Conservation (phyloP, 2,113 vertebrate species). For the Eulacestoma nigropectus region DNA sequence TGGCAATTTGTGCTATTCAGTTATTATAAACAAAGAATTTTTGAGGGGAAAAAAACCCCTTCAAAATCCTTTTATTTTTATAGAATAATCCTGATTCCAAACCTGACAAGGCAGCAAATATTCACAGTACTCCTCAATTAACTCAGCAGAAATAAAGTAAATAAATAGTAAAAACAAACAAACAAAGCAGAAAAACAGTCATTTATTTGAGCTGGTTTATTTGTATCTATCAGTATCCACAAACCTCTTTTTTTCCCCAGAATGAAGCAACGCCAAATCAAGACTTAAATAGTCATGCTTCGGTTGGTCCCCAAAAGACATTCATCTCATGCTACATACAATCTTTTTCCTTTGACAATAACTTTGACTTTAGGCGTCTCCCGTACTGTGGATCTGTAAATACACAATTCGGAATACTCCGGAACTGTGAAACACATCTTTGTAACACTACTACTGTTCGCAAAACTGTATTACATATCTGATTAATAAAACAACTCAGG, state of each 20-base stretch:
- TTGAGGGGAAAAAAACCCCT: accelerated
- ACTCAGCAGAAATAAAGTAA: neutral
- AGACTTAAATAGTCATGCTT: neutral
- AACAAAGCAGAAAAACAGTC: accelerated
- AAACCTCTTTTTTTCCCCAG: accelerated
- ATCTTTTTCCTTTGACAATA: neutral
- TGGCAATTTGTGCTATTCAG: neutral
- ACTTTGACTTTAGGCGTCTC: neutral
- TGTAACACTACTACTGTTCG: neutral
- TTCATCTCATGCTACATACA: neutral
- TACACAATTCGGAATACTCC: neutral
- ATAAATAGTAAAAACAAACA: neutral
- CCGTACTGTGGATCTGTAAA: neutral
- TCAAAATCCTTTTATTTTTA: neutral
- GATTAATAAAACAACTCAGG: neutral
- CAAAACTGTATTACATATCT: neutral
- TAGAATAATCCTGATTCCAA: neutral
- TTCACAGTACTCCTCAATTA: neutral
- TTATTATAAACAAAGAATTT: neutral
- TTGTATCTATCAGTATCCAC: neutral
- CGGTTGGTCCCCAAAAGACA: neutral
- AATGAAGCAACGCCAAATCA: neutral
- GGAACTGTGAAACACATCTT: neutral
- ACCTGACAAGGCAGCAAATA: neutral
- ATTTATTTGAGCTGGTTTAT: neutral